These are phyloP conservation scores for Melanerpes aurifrons DNA, from an alignment of 2,113 vertebrate genomes.

Conservation along the genomic window DNA sequence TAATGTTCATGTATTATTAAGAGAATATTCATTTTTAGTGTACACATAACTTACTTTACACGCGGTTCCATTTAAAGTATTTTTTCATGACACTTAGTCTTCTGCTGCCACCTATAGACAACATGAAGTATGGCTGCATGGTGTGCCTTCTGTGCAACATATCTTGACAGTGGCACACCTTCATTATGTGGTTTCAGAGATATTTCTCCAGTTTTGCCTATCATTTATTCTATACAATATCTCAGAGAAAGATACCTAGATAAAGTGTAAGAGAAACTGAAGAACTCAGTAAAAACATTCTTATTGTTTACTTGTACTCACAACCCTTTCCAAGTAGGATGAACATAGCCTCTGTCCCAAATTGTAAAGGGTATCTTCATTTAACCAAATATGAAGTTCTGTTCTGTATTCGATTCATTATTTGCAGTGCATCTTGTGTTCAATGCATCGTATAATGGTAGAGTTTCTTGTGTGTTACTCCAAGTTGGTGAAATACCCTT, in stretches of 20 bases:
- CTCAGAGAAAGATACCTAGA: rapidly evolving
- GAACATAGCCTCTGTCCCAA: background rate
- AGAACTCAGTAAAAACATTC: background rate
- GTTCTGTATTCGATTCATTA: background rate
- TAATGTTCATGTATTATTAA: conserved; percentile 72
- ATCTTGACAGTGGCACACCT: background rate
- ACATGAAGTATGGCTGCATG: background rate
- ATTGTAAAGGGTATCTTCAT: background rate
- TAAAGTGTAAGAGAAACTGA: background rate
- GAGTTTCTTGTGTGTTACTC: background rate
- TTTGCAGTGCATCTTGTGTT: background rate
- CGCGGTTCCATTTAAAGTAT: background rate
- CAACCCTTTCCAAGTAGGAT: background rate
- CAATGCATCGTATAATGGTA: background rate
- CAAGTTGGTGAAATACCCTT: background rate
- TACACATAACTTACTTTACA: conserved; percentile 67
- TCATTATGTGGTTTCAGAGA: background rate
- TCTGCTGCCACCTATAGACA: conserved; percentile 75
- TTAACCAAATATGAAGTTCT: background rate
- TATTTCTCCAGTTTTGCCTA: background rate
- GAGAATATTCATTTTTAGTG: conserved; percentile 61
- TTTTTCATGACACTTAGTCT: conserved; percentile 14
- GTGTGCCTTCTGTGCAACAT: background rate
- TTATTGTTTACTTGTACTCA: background rate
- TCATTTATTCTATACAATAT: background rate